Evolutionary conservation across 2,888 invertebrate genomes (phyloP), one percentile per base, ranked within the genome.

Genomic region (Lepidochrysops patricia): DNA sequence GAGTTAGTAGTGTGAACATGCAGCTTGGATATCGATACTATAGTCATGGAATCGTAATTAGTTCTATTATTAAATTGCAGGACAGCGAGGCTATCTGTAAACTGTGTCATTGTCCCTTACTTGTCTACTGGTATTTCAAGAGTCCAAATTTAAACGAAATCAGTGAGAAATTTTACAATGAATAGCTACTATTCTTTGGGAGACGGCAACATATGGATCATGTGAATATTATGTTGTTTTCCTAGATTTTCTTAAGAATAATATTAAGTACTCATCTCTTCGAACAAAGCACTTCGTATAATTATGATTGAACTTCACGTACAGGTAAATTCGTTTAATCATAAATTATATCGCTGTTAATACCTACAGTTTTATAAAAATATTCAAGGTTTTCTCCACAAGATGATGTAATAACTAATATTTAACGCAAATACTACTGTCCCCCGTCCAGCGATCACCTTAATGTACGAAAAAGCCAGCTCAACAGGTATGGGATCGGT

Each of bases 401-500:
- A 29, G 29, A 2, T 9, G 29, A 29, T 29, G 4, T 43, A 19
- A 19, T 43, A 43, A 9, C 6, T 43, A 23, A n/a, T n/a, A n/a
- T n/a, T n/a, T n/a, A n/a, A n/a, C n/a, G n/a, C n/a, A n/a, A n/a
- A 12, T 12, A 32, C 5, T 9, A 27, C 19, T 49, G 13, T 57
- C 34, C 15, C 12, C 15, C 15, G 7, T 25, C 29, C 32, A 29
- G 19, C 29, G 19, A 50, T 58, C 49, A 48, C 59, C 43, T 58
- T 58, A 29, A 15, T 49, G 26, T 56, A 62, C 50, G 61, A 61
- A 63, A 68, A 68, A 62, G 58, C 63, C 56, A 52, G 60, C 37
- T 52, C 54, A 43, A 49, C 32, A 50, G 57, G 57, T 60, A 60
- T 70, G 70, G 63, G 64, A 69, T 66, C 72, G 76, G 76, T 73